Evolutionary conservation across 2,797 vertebrate species (phyloP).

Genomic region (Poecilia picta): DNA sequence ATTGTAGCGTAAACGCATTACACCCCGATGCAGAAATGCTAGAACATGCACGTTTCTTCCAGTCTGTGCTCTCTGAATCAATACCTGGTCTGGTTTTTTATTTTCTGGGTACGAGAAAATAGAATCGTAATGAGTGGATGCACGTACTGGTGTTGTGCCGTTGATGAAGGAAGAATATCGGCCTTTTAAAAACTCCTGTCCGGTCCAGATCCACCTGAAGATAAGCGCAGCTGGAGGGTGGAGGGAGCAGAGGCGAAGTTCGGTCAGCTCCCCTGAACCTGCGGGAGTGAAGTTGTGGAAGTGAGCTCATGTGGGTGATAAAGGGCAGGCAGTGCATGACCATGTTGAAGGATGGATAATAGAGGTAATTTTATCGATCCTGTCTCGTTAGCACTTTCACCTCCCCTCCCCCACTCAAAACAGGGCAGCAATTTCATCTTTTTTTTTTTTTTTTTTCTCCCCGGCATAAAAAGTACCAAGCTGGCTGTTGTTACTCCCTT

Average conservation of each 20-base stretch:
- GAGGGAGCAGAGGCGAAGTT: slow-evolving; percentile 35
- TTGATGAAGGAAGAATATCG: slow-evolving; percentile 34
- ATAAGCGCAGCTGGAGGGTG: slow-evolving; percentile 45
- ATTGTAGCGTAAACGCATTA: background rate
- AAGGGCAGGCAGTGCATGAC: slow-evolving; percentile 35
- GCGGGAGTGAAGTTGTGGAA: slow-evolving; percentile 36
- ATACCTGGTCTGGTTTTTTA: slow-evolving; percentile 28
- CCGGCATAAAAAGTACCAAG: slow-evolving; percentile 54
- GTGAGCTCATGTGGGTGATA: slow-evolving; percentile 26
- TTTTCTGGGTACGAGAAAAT: slow-evolving; percentile 12
- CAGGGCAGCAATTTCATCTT: slow-evolving; percentile 23
- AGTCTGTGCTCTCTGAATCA: slow-evolving; percentile 34
- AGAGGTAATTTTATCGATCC: slow-evolving; percentile 62
- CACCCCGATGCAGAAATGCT: background rate
- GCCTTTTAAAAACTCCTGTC: slow-evolving; percentile 32
- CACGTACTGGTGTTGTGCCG: background rate
- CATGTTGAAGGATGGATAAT: slow-evolving; percentile 52
- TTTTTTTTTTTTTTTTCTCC: slow-evolving; percentile 17
- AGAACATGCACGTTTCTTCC: slow-evolving; percentile 3
- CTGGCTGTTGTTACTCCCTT: slow-evolving; percentile 46
- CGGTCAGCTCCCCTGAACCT: slow-evolving; percentile 20
- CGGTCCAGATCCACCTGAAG: slow-evolving; percentile 37
- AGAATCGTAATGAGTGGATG: slow-evolving; percentile 5
- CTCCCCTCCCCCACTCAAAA: slow-evolving; percentile 10
- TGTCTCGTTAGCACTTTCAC: slow-evolving; percentile 64